phyloP scores from a whole-genome alignment of 2,888 invertebrate species.

The Hetaerina titia region DNA sequence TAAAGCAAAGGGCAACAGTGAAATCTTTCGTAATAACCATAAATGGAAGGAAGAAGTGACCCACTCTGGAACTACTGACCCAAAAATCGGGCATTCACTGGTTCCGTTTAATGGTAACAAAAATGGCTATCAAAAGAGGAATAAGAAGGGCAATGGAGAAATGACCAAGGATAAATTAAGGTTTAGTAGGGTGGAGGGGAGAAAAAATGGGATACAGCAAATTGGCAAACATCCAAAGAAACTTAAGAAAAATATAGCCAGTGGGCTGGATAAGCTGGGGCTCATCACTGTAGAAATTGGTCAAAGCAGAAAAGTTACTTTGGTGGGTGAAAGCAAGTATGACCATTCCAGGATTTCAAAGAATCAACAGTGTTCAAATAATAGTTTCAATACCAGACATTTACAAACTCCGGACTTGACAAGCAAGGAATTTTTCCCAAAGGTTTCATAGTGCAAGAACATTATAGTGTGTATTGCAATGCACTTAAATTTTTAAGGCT shows the following conservation, averaged over 20 bases:
- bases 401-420: background rate
- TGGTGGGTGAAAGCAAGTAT: background rate
- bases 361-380: background rate
- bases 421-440: background rate
- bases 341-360: slow-evolving; percentile 10
- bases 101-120: background rate
- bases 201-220: background rate
- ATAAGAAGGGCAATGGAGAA: background rate
- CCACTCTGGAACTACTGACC: background rate
- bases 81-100: background rate
- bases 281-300: background rate
- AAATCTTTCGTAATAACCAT: background rate
- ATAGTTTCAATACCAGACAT: background rate
- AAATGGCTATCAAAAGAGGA: background rate
- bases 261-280: too few relatives aligned
- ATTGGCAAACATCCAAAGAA: background rate
- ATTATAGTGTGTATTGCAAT: background rate
- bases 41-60: background rate
- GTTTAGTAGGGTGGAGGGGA: background rate
- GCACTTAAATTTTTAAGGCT: background rate
- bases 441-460: slow-evolving; percentile 5
- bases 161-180: background rate
- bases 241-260: too few relatives aligned
- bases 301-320: background rate
- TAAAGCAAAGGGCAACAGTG: background rate